These are phyloP conservation scores for Leptopilina boulardi DNA, from an alignment of 1,140 invertebrate genomes.

Conservation along the genomic window DNA sequence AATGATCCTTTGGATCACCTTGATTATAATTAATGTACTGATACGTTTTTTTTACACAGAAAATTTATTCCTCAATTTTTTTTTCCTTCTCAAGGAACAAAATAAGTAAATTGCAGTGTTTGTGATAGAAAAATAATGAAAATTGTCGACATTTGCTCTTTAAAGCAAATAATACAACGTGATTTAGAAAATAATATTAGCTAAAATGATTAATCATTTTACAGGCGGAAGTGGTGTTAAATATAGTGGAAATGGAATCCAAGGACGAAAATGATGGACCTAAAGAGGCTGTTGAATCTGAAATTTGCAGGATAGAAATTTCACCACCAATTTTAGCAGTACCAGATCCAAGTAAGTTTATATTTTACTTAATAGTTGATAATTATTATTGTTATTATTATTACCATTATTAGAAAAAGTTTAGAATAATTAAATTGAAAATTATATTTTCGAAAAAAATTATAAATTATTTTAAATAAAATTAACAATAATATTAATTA, in stretches of 20 bases:
- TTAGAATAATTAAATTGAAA: too few species aligned
- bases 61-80: background rate
- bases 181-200: background rate
- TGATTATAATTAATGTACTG: too few species aligned
- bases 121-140: background rate
- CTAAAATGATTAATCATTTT: background rate
- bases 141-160: background rate
- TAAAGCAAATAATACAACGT: background rate
- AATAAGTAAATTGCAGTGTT: background rate
- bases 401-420: too few species aligned
- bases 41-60: too few species aligned
- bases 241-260: conserved; percentile 34
- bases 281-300: background rate
- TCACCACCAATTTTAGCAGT: background rate
- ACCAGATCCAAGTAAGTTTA: background rate
- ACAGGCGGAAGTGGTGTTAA: conserved; percentile 38
- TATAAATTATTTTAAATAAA: too few species aligned
- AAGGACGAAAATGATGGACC: background rate
- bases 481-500: too few species aligned
- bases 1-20: too few species aligned
- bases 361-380: background rate
- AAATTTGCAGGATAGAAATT: conserved; percentile 10
- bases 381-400: too few species aligned
- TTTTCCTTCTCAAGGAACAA: background rate
- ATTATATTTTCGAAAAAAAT: too few species aligned